phyloP scores from a whole-genome alignment of 2,888 invertebrate genomes.

The Pseudoips prasinana region DNA sequence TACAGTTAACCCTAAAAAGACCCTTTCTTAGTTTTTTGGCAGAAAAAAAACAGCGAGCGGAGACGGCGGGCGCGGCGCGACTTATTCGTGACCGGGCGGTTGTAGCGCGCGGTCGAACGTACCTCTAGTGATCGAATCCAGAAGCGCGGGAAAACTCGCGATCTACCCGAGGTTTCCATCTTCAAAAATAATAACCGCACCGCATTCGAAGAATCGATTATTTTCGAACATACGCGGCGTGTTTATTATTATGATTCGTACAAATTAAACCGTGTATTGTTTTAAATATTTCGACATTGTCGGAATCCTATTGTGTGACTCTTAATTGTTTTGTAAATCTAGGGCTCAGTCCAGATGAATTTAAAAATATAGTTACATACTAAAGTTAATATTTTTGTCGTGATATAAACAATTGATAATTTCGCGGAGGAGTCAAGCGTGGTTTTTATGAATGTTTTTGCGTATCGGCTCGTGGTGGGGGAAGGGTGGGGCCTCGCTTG shows the following conservation, averaged over 20 bases:
- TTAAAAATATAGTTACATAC: conserved; percentile 18
- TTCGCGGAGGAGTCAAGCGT: conserved; percentile 71
- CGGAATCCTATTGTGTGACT: conserved; percentile 68
- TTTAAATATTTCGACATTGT: conserved; percentile 73
- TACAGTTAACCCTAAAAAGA: conserved; percentile 73
- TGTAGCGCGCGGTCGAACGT: conserved; percentile 66
- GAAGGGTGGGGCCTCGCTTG: conserved; percentile 75
- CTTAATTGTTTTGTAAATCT: conserved; percentile 69
- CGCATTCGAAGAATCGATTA: conserved; percentile 42
- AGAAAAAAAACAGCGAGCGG: conserved; percentile 59
- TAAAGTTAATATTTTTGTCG: conserved; percentile 65
- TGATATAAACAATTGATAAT: conserved; percentile 76
- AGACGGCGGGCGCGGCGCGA: conserved; percentile 46
- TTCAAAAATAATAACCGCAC: conserved; percentile 39
- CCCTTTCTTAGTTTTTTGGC: conserved; percentile 76
- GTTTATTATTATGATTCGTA: conserved; percentile 71
- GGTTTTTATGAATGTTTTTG: conserved; percentile 81
- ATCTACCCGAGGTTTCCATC: conserved; percentile 33
- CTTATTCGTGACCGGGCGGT: conserved; percentile 73
- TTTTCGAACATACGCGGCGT: conserved; percentile 58
- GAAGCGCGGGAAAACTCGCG: conserved; percentile 74
- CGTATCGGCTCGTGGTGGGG: conserved; percentile 68
- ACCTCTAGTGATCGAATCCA: conserved; percentile 48
- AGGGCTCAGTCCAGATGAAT: conserved; percentile 61
- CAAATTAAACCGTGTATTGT: conserved; percentile 70